Base-by-base conservation (phyloP, 2,797 vertebrate genomes). In the Cyclura pinguis region DNA sequence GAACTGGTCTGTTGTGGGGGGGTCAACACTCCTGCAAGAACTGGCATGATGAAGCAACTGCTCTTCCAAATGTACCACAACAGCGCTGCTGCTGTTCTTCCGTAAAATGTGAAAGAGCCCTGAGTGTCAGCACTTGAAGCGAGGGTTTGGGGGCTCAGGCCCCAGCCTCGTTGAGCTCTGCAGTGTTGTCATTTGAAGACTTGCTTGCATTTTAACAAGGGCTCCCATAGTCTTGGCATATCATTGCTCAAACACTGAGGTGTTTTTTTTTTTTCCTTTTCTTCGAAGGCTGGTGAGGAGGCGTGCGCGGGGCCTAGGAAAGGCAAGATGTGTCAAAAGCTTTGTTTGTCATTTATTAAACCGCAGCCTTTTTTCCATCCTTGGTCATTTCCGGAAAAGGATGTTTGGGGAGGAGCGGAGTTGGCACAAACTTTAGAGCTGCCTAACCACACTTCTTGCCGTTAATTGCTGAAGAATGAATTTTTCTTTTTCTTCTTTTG, bases 321-420 rank as follows among this genome's bases (percentile, higher is more conserved):
- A 0, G 0, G 89, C 38, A 55, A 0, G 0, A 88, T 35, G 89
- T 92, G 95, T 95, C 96, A 94, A 96, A 94, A 96, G 93, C 90
- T 94, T 42, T 96, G 91, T 96, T 94, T 95, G 94, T 95, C 95
- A 93, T 94, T 95, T 95, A 95, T 95, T 95, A 96, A 90, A 97
- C 97, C 96, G 85, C 97, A 97, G 88, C 95, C 92, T 47, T 95
- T 80, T 97, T 97, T 96, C 96, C 96, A 96, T 95, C 94, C 95
- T 97, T 94, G 84, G 95, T 95, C 94, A 95, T 94, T 95, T 94
- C 95, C 93, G 93, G 95, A 57, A n/a, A 42, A 93, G 88, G 72
- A 38, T 8, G 73, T 50, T 74, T 52, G 80, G 67, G 52, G 55
- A 16, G 35, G 73, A 7, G 74, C 9, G 81, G 24, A 16, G 29